Conservation (phyloP, 2,113 vertebrate genomes). For the Theristicus caerulescens region DNA sequence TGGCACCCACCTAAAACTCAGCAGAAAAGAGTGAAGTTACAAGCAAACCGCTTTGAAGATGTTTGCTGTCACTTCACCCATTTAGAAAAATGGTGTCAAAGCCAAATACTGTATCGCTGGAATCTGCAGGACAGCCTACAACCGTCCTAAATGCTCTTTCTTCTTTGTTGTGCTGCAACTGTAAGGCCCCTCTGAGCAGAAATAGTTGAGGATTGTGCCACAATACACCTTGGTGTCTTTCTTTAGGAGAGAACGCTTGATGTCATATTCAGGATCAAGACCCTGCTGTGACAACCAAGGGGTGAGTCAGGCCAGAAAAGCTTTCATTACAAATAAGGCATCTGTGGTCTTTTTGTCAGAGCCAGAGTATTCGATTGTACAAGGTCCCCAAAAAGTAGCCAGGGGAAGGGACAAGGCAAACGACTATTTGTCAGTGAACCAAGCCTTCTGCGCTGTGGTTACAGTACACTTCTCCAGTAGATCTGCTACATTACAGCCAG, state of each 20-base stretch:
- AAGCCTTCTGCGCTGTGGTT: not conserved
- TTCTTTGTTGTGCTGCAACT: not conserved
- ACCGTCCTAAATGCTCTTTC: not conserved
- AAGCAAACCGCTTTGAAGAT: not conserved
- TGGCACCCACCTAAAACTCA: slow-evolving; percentile 3
- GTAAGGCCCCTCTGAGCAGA: not conserved
- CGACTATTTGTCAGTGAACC: not conserved
- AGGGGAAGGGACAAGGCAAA: not conserved
- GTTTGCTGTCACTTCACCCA: not conserved
- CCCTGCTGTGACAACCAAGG: not conserved
- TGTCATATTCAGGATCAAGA: not conserved
- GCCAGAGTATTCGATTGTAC: not conserved
- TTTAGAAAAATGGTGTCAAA: not conserved
- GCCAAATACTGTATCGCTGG: not conserved
- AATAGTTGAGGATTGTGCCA: not conserved
- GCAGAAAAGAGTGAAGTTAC: not conserved
- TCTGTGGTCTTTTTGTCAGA: not conserved
- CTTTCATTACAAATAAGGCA: not conserved
- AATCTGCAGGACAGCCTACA: not conserved
- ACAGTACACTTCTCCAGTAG: not conserved
- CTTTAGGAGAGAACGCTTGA: not conserved
- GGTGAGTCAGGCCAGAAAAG: not conserved
- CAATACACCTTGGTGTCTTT: not conserved
- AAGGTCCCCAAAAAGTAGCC: not conserved
- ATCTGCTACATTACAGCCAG: not conserved